phyloP scores from a whole-genome alignment of 2,888 invertebrate genomes.

The Heterodera filipjevi region DNA sequence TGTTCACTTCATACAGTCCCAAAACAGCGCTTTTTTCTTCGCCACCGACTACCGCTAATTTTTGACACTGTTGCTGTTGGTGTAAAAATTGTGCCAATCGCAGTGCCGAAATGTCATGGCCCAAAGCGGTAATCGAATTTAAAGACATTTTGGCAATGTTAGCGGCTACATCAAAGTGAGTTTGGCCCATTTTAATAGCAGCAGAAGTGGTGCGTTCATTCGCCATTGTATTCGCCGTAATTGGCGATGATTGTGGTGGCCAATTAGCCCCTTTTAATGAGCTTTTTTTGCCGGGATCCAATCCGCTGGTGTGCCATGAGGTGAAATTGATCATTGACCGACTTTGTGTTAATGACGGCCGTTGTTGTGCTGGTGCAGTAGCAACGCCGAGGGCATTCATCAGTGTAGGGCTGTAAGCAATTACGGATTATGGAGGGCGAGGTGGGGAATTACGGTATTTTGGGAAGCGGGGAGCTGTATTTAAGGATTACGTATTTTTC shows the following conservation, averaged over 20 bases:
- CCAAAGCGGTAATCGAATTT: neutral
- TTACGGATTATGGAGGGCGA: no score
- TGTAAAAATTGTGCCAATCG: neutral
- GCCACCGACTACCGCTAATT: neutral
- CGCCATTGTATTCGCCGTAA: neutral
- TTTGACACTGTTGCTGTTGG: neutral
- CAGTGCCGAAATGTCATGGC: neutral
- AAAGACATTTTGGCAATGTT: neutral
- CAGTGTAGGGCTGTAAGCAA: no score
- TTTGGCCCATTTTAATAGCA: neutral
- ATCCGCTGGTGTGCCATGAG: neutral
- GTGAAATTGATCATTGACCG: no score
- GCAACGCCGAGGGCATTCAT: no score
- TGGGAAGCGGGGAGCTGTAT: no score
- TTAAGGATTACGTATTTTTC: no score
- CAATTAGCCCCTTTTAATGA: neutral
- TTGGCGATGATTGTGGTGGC: no score
- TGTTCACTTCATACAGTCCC: slow-evolving; percentile 23
- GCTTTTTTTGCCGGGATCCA: neutral
- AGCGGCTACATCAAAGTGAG: neutral
- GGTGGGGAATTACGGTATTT: no score
- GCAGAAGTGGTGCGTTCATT: neutral
- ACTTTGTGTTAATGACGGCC: no score
- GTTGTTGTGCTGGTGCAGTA: no score
- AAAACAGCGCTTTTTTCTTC: neutral